phyloP scores from a whole-genome alignment of 2,113 vertebrate species.

The Zootoca vivipara region DNA sequence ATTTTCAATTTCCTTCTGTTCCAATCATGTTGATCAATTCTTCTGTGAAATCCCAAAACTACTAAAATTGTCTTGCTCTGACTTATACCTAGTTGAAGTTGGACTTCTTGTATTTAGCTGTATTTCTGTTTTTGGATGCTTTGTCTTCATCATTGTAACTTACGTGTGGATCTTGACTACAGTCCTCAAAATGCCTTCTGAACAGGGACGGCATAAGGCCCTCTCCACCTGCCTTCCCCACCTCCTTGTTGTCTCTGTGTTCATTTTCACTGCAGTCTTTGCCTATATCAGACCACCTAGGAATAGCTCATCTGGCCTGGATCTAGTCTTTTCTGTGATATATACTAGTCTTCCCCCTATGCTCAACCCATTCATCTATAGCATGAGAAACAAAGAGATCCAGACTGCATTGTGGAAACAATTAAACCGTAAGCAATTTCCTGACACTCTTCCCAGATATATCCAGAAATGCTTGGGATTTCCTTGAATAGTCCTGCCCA shows the following conservation, averaged over 20 bases:
- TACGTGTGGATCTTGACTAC: background rate
- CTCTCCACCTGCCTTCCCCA: constrained; percentile 5
- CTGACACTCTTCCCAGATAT: background rate
- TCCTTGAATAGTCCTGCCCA: too few species aligned
- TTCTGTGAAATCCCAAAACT: constrained; percentile 10
- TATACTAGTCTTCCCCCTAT: background rate
- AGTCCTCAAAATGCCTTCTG: constrained; percentile 5
- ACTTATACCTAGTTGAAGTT: background rate
- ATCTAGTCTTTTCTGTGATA: background rate
- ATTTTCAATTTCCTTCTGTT: background rate
- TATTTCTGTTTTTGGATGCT: background rate
- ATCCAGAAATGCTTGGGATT: background rate
- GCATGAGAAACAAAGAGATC: constrained; percentile 9
- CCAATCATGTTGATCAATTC: background rate
- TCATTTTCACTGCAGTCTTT: background rate
- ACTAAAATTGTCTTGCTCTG: background rate
- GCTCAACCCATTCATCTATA: constrained; percentile 1
- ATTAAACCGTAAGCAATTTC: background rate
- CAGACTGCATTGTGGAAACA: background rate
- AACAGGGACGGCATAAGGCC: background rate
- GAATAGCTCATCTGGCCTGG: background rate
- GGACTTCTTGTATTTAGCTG: background rate
- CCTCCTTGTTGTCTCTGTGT: background rate
- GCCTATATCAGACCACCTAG: background rate
- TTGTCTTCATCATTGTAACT: background rate